Conservation (phyloP, 2,888 invertebrate species). For the Papilio elwesi region DNA sequence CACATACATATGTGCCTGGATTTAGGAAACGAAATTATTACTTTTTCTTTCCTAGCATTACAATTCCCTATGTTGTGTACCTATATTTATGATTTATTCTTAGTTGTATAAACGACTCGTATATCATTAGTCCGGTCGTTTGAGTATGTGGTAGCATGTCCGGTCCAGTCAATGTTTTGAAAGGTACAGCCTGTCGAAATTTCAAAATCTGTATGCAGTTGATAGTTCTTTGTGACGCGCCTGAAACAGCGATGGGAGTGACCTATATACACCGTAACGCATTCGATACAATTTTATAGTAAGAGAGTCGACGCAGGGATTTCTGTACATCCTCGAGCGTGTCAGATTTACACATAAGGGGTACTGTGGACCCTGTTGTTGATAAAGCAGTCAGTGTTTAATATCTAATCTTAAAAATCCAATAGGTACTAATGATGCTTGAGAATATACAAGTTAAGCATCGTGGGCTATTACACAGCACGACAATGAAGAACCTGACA, state of each 20-base stretch:
- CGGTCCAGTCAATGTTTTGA: background rate
- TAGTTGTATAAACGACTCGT: background rate
- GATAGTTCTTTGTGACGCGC: slow-evolving; percentile 15
- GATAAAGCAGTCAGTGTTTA: no score
- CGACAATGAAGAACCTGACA: background rate
- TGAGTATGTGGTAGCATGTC: background rate
- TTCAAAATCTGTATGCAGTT: slow-evolving; percentile 15
- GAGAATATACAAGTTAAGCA: no score
- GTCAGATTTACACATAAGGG: background rate
- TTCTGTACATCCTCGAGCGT: background rate
- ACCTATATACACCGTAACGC: slow-evolving; percentile 16
- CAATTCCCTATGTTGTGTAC: no score
- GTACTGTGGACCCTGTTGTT: no score
- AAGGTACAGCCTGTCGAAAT: slow-evolving; percentile 1
- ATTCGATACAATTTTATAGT: background rate
- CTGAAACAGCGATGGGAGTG: slow-evolving; percentile 12
- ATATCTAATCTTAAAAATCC: no score
- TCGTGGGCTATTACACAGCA: background rate
- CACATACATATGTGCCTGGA: no score
- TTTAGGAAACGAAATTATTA: no score
- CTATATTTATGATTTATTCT: no score
- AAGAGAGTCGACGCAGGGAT: no score
- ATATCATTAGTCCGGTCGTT: background rate
- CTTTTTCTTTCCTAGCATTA: no score
- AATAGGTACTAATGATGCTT: no score